Evolutionary conservation across 2,113 vertebrate genomes (phyloP).

Genomic region (Crotalus helleri): DNA sequence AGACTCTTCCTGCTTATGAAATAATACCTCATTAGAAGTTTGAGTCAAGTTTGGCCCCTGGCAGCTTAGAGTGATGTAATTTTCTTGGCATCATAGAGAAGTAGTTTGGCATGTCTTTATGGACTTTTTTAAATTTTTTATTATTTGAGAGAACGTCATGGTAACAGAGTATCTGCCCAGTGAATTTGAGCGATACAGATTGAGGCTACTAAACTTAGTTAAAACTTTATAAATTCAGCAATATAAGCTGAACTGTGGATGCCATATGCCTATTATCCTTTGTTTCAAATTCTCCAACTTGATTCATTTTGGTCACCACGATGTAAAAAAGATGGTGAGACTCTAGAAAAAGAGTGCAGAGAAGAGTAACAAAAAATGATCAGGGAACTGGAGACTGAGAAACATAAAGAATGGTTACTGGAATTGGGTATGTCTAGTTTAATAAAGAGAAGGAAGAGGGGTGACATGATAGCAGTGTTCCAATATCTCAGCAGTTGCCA

Average conservation of each 20-base stretch:
- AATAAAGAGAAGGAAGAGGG: too few relatives aligned
- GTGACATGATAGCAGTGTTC: too few relatives aligned
- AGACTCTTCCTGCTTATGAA: background rate
- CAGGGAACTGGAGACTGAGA: too few relatives aligned
- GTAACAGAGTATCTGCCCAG: background rate
- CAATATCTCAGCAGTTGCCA: too few relatives aligned
- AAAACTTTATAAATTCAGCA: background rate
- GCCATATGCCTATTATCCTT: background rate
- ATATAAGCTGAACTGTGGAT: background rate
- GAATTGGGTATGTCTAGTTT: too few relatives aligned
- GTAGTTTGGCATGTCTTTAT: background rate
- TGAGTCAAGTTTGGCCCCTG: background rate
- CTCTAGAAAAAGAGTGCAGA: too few relatives aligned
- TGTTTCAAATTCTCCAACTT: background rate
- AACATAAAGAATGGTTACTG: too few relatives aligned
- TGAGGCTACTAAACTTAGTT: background rate
- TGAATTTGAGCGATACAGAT: background rate
- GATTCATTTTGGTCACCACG: background rate
- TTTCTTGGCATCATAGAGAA: background rate
- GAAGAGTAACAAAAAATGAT: too few relatives aligned
- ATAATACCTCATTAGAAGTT: background rate
- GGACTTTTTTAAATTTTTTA: background rate
- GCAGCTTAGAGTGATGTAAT: background rate
- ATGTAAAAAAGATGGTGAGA: too few relatives aligned
- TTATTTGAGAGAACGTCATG: background rate